These are phyloP conservation scores for Eurosta solidaginis DNA, from an alignment of 1,140 invertebrate genomes.

Conservation along the genomic window DNA sequence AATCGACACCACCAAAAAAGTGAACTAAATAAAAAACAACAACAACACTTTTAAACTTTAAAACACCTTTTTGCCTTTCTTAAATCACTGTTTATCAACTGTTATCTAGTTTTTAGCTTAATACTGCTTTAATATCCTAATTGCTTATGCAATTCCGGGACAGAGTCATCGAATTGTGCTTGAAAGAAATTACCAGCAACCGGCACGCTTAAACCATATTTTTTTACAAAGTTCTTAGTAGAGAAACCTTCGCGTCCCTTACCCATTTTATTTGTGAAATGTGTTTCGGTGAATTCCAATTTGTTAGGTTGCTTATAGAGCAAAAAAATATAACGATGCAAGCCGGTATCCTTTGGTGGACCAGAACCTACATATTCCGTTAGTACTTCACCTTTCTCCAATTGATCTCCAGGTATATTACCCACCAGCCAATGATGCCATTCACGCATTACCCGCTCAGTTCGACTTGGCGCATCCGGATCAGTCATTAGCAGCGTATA, in stretches of 20 bases:
- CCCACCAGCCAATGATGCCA: slow-evolving; percentile 92
- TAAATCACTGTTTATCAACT: not conserved
- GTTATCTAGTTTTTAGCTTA: not conserved
- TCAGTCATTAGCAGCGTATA: slow-evolving; percentile 77
- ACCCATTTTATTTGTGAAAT: slow-evolving; percentile 59
- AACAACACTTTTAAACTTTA: not conserved
- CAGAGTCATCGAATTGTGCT: slow-evolving; percentile 89
- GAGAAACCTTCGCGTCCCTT: slow-evolving; percentile 76
- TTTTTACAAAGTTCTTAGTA: slow-evolving; percentile 78
- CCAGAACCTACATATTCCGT: slow-evolving; percentile 83
- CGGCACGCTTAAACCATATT: slow-evolving; percentile 80
- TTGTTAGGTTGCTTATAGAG: slow-evolving; percentile 75
- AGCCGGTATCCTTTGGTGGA: slow-evolving; percentile 77
- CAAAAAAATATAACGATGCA: slow-evolving; percentile 89
- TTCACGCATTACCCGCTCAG: slow-evolving; percentile 76
- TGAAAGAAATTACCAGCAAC: slow-evolving; percentile 89
- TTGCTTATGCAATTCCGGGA: slow-evolving; percentile 64
- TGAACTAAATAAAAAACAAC: not conserved
- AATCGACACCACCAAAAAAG: not conserved
- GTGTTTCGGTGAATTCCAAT: slow-evolving; percentile 56
- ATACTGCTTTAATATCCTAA: slow-evolving; percentile 10
- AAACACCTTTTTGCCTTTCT: not conserved
- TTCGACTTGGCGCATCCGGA: slow-evolving; percentile 69
- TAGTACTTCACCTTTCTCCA: slow-evolving; percentile 78
- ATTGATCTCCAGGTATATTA: slow-evolving; percentile 82